phyloP scores from a whole-genome alignment of 2,113 vertebrate species.

The Tetrax tetrax region DNA sequence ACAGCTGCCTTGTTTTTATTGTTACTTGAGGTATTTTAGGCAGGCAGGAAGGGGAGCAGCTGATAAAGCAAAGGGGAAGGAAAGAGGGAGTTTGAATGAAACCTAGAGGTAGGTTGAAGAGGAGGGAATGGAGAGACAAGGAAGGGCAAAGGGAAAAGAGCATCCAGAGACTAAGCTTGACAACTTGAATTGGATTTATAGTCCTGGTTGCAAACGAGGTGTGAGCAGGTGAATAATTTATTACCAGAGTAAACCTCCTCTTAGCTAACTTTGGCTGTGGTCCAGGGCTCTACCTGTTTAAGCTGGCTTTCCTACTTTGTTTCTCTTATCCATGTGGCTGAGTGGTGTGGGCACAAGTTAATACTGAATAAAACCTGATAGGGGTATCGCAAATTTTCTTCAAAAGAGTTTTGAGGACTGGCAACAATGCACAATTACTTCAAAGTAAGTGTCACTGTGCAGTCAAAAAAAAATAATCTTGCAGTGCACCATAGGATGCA shows the following conservation, averaged over 20 bases:
- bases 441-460: constrained; percentile 49
- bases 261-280: neutral
- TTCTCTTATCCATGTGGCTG: constrained; percentile 3
- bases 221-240: neutral
- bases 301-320: constrained; percentile 33
- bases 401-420: constrained; percentile 28
- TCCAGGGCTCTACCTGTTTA: neutral
- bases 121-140: neutral
- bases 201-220: neutral
- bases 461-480: constrained; percentile 43
- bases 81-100: neutral
- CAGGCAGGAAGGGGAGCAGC: neutral
- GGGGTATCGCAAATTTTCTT: constrained; percentile 53
- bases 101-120: neutral
- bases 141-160: neutral
- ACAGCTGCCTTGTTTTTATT: neutral
- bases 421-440: constrained; percentile 37
- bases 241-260: neutral
- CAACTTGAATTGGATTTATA: neutral
- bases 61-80: neutral
- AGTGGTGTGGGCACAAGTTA: constrained; percentile 38
- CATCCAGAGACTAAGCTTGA: neutral
- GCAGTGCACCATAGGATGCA: constrained; percentile 36
- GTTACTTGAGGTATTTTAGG: neutral
- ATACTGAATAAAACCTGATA: neutral